phyloP scores from a whole-genome alignment of 2,888 invertebrate species.

The Melieria crassipennis region DNA sequence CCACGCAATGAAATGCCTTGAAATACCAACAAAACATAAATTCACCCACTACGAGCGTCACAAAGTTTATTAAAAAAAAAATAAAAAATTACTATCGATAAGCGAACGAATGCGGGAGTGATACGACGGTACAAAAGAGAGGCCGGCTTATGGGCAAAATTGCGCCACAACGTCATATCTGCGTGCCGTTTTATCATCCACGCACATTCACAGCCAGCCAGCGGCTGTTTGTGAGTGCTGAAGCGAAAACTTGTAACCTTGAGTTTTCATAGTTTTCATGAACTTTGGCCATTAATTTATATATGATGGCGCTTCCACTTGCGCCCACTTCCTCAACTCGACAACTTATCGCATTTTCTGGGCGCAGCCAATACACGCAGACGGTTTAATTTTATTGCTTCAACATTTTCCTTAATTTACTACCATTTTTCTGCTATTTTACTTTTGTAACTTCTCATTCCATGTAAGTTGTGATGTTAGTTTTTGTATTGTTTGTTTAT shows the following conservation, averaged over 20 bases:
- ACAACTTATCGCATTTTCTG: slow-evolving; percentile 13
- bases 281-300: slow-evolving; percentile 17
- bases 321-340: neutral
- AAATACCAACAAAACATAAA: no score
- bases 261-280: slow-evolving; percentile 16
- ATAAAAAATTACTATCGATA: no score
- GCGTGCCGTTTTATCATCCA: neutral
- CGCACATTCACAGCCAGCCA: neutral
- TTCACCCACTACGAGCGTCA: no score
- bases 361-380: neutral
- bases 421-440: neutral
- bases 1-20: no score
- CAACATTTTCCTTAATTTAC: slow-evolving; percentile 22
- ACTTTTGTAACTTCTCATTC: neutral
- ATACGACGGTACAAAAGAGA: no score
- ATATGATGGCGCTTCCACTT: neutral
- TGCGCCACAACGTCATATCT: neutral
- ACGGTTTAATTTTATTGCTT: slow-evolving; percentile 21
- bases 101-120: no score
- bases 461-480: neutral
- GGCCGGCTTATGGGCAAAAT: no score
- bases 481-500: neutral
- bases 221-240: neutral
- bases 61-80: no score
- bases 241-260: slow-evolving; percentile 19